phyloP scores from a whole-genome alignment of 2,797 vertebrate species.

The Cetoscarus ocellatus region DNA sequence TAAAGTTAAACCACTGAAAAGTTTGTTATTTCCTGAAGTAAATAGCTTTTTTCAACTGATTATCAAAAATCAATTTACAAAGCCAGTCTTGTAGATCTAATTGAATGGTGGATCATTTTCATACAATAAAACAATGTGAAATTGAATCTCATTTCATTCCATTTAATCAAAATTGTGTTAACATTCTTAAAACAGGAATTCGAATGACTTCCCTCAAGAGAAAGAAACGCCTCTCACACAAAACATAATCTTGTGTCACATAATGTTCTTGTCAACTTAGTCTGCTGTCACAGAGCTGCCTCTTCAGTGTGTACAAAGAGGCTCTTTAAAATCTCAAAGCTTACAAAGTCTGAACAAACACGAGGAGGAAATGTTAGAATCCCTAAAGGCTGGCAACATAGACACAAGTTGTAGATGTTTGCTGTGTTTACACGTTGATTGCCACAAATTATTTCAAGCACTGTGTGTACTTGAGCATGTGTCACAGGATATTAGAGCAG shows the following conservation, averaged over 20 bases:
- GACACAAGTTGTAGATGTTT: constrained; percentile 14
- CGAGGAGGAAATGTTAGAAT: not conserved
- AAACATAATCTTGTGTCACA: not conserved
- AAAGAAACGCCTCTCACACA: not conserved
- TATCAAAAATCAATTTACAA: not conserved
- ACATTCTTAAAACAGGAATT: not conserved
- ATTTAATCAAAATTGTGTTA: constrained; percentile 1
- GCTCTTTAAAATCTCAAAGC: not conserved
- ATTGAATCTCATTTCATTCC: not conserved
- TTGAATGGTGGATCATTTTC: not conserved
- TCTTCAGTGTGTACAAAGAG: not conserved
- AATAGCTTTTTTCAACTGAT: not conserved
- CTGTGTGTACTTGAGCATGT: not conserved
- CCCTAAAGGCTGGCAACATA: not conserved
- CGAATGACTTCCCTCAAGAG: not conserved
- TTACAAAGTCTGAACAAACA: constrained; percentile 3
- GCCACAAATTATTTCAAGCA: constrained; percentile 9
- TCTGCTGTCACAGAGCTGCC: not conserved
- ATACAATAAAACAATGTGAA: not conserved
- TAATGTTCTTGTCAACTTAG: constrained; percentile 3
- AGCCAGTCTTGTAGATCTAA: not conserved
- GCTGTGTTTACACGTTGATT: constrained; percentile 22
- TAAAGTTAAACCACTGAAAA: not conserved
- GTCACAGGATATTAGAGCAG: too few relatives aligned
- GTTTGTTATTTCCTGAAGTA: not conserved